These are phyloP conservation scores for Zoanthus sociatus DNA, from an alignment of 92 coral and sea anemone species.

Conservation along the genomic window DNA sequence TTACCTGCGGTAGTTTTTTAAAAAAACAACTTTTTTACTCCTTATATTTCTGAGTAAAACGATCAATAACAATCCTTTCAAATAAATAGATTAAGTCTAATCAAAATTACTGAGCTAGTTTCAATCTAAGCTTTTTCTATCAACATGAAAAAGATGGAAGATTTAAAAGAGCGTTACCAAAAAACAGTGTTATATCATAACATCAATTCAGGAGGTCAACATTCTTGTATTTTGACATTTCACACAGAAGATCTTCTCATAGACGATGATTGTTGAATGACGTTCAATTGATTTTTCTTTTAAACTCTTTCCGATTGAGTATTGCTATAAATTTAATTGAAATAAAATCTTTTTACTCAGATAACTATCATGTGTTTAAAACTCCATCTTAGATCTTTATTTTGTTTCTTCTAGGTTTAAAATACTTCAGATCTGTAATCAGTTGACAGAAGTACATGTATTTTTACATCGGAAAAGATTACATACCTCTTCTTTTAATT, in stretches of 20 bases:
- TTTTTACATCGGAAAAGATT: neutral
- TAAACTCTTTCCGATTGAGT: too few relatives aligned
- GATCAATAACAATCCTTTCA: neutral
- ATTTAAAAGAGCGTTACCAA: too few relatives aligned
- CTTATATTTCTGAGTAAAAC: neutral
- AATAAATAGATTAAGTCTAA: neutral
- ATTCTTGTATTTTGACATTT: neutral
- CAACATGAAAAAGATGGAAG: neutral
- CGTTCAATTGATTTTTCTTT: neutral
- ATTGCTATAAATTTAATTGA: neutral
- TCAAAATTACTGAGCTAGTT: neutral
- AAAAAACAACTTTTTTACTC: neutral
- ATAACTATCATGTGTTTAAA: neutral
- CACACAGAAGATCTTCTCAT: neutral
- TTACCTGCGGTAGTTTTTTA: conserved; percentile 22
- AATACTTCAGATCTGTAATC: neutral
- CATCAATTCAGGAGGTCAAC: too few relatives aligned
- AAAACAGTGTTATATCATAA: too few relatives aligned
- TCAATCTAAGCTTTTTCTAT: neutral
- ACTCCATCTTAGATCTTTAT: neutral
- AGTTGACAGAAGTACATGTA: neutral
- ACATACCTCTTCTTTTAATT: neutral
- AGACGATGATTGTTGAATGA: neutral
- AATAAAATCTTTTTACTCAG: neutral
- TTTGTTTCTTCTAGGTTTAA: neutral